phyloP scores from a whole-genome alignment of 2,888 invertebrate genomes.

The Tiliacea citrago region DNA sequence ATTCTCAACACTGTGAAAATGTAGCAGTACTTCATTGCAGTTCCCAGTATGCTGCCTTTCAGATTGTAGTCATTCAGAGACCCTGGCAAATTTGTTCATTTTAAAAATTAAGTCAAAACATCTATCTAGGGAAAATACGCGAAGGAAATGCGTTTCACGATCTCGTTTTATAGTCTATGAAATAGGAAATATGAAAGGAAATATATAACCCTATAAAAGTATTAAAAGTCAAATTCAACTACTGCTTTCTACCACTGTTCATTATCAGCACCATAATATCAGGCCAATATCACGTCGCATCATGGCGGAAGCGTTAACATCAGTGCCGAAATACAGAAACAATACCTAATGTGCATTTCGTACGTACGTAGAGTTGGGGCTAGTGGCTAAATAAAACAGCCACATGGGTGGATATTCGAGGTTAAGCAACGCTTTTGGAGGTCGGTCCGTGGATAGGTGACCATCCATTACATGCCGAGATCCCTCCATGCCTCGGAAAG shows the following conservation, averaged over 20 bases:
- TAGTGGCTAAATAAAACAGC: neutral
- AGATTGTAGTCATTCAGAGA: conserved; percentile 75
- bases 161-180: too few species aligned
- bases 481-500: too few species aligned
- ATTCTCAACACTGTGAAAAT: conserved; percentile 77
- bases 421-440: neutral
- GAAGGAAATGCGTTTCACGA: neutral
- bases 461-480: too few species aligned
- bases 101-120: neutral
- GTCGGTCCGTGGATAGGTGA: too few species aligned
- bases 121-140: neutral
- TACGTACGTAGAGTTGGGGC: neutral
- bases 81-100: conserved; percentile 70
- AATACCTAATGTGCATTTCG: neutral
- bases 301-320: neutral
- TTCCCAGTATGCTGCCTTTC: conserved; percentile 79
- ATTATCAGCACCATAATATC: neutral
- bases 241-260: neutral
- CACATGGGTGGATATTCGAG: neutral
- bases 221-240: neutral
- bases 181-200: too few species aligned
- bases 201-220: too few species aligned
- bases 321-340: neutral
- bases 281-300: neutral
- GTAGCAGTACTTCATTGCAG: conserved; percentile 79